Conservation (phyloP, 2,113 vertebrate species). For the Odontophorus gujanensis region DNA sequence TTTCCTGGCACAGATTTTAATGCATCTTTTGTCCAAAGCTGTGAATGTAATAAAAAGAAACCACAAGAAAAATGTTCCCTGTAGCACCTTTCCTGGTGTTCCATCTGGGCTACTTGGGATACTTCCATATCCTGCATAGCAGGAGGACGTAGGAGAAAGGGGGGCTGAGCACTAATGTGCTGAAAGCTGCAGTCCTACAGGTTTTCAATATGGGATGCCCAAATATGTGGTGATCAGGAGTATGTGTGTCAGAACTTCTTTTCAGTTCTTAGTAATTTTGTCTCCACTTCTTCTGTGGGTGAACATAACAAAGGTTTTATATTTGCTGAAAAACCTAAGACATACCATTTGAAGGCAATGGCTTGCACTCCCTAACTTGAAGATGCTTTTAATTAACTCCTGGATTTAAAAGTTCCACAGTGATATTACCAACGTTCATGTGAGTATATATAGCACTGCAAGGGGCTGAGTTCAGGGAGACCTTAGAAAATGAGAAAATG, state of each 20-base stretch:
- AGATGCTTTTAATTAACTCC: background rate
- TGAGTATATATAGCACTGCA: background rate
- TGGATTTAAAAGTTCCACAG: background rate
- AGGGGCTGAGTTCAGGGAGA: background rate
- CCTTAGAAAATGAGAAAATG: background rate
- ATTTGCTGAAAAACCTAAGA: background rate
- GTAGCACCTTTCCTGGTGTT: constrained; percentile 37
- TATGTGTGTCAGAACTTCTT: background rate
- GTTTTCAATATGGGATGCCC: background rate
- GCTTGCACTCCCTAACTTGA: background rate
- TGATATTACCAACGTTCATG: background rate
- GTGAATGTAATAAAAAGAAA: constrained; percentile 21
- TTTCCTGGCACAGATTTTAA: constrained; percentile 37
- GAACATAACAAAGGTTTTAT: background rate
- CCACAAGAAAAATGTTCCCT: constrained; percentile 34
- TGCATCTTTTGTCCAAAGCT: constrained; percentile 37
- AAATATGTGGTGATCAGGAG: background rate
- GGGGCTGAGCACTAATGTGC: background rate
- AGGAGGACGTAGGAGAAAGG: background rate
- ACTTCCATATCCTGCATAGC: background rate
- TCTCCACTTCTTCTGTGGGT: background rate
- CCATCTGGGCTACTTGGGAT: constrained; percentile 48
- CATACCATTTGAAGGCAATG: background rate
- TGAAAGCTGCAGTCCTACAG: background rate
- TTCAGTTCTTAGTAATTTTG: background rate